phyloP scores from a whole-genome alignment of 2,113 vertebrate genomes.

The Varanus komodoensis region DNA sequence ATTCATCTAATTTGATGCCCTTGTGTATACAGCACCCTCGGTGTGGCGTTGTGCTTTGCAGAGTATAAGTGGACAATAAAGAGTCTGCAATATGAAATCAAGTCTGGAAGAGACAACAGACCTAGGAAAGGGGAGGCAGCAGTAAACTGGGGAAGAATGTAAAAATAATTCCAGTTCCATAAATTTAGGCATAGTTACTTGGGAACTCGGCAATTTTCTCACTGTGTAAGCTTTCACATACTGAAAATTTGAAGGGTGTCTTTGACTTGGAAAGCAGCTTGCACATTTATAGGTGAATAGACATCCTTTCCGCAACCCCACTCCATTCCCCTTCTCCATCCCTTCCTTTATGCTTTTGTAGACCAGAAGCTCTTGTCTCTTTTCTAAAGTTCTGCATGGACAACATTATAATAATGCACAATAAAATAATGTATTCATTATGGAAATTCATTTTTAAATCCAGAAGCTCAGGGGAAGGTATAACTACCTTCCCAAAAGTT shows the following conservation, averaged over 20 bases:
- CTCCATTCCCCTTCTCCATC: neutral
- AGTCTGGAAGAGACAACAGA: neutral
- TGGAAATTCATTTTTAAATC: neutral
- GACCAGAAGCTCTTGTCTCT: neutral
- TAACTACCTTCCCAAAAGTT: neutral
- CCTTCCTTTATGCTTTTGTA: neutral
- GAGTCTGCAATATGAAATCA: neutral
- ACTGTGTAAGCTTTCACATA: too few relatives aligned
- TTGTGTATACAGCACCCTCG: neutral
- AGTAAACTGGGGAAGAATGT: neutral
- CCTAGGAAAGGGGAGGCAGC: neutral
- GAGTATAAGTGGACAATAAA: neutral
- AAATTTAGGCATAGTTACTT: neutral
- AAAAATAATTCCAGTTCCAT: neutral
- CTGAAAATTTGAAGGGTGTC: neutral
- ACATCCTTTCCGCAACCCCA: neutral
- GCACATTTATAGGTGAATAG: neutral
- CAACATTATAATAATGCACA: too few relatives aligned
- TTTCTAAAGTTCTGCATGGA: neutral
- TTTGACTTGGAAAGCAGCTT: neutral
- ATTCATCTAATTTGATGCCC: too few relatives aligned
- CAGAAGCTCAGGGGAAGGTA: too few relatives aligned
- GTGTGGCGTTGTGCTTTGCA: neutral
- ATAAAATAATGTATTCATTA: too few relatives aligned
- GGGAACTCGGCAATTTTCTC: too few relatives aligned